phyloP scores from a whole-genome alignment of 2,888 invertebrate genomes.

The Cremastobaeus sp. region DNA sequence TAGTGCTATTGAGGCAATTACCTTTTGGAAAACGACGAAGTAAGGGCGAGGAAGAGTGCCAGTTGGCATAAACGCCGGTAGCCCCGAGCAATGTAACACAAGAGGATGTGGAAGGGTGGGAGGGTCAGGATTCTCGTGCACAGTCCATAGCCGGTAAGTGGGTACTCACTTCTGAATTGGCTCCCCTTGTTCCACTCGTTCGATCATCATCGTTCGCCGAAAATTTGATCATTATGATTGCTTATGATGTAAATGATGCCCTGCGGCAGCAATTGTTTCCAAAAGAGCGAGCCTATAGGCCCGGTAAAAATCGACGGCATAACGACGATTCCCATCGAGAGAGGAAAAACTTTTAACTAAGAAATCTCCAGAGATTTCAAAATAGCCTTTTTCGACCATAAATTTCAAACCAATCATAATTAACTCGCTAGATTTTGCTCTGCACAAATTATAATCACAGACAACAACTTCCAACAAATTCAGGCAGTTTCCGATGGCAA shows the following conservation, averaged over 20 bases:
- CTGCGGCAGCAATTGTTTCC: slow-evolving; percentile 79
- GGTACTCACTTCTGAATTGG: slow-evolving; percentile 77
- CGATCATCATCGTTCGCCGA: slow-evolving; percentile 78
- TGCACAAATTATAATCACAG: too few species aligned
- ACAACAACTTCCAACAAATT: too few species aligned
- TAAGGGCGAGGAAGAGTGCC: slow-evolving; percentile 64
- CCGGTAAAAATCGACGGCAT: slow-evolving; percentile 13
- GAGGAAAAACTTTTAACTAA: slow-evolving; percentile 40
- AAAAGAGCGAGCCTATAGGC: slow-evolving; percentile 53
- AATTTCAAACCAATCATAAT: too few species aligned
- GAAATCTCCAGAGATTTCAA: slow-evolving; percentile 11
- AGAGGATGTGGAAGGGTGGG: slow-evolving; percentile 63
- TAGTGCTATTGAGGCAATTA: slow-evolving; percentile 67
- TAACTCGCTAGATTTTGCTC: too few species aligned
- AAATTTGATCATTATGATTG: slow-evolving; percentile 79
- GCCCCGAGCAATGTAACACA: slow-evolving; percentile 71
- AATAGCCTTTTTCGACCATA: too few species aligned
- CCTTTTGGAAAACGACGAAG: slow-evolving; percentile 64
- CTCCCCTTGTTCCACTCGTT: slow-evolving; percentile 77
- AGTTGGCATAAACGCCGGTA: slow-evolving; percentile 73
- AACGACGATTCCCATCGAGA: slow-evolving; percentile 44
- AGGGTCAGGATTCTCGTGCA: slow-evolving; percentile 61
- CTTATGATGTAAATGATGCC: slow-evolving; percentile 82
- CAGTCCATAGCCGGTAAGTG: slow-evolving; percentile 74
- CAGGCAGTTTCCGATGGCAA: too few species aligned